Conservation (phyloP, 2,797 vertebrate species). For the Melanotaenia parkinsoni region DNA sequence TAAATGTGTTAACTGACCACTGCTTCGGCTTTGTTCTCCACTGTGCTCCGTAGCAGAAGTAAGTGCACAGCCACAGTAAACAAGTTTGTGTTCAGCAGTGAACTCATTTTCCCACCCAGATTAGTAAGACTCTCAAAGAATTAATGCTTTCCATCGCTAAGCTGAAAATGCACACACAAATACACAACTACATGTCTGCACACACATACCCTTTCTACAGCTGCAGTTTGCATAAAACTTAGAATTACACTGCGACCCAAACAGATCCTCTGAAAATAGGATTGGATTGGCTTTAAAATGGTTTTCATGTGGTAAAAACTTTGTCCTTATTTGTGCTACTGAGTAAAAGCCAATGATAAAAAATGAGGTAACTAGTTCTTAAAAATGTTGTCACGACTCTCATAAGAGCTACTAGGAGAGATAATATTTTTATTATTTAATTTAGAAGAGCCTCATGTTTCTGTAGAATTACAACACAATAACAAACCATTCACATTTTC, state of each 20-base stretch:
- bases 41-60: conserved; percentile 8
- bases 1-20: background rate
- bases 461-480: background rate
- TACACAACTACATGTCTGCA: background rate
- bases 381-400: background rate
- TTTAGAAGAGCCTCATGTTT: background rate
- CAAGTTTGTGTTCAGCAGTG: conserved; percentile 20
- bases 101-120: conserved; percentile 53
- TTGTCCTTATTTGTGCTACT: conserved; percentile 22
- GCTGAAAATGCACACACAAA: conserved; percentile 18
- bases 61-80: conserved; percentile 14
- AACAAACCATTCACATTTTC: background rate
- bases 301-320: conserved; percentile 25
- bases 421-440: background rate
- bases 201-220: conserved; percentile 15
- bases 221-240: conserved; percentile 23
- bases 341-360: conserved; percentile 2
- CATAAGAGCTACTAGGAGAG: background rate
- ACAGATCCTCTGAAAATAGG: conserved; percentile 34
- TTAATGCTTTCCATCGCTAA: conserved; percentile 31
- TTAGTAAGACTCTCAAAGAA: conserved; percentile 43
- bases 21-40: background rate
- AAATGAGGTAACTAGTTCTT: background rate
- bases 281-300: conserved; percentile 23
- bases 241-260: conserved; percentile 9